Conservation (phyloP, 2,888 invertebrate species). For the Lasioglossum malachurum region DNA sequence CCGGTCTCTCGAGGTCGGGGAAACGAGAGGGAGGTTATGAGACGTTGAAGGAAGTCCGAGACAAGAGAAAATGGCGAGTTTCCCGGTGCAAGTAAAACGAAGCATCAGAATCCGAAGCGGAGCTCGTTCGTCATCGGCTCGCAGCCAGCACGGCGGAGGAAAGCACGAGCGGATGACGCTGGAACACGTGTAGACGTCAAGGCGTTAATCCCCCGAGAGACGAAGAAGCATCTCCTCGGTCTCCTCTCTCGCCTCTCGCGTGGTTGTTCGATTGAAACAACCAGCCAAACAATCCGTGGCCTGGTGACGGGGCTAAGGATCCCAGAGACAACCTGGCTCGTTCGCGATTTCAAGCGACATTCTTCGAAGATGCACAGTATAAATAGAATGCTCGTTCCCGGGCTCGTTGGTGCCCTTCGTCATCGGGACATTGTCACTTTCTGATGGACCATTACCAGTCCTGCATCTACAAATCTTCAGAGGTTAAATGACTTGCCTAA, state of each 20-base stretch:
- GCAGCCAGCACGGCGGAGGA: slow-evolving; percentile 51
- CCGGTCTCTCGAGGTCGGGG: neutral
- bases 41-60: neutral
- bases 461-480: neutral
- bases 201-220: slow-evolving; percentile 69
- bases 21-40: neutral
- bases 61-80: slow-evolving; percentile 19
- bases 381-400: neutral
- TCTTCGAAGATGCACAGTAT: neutral
- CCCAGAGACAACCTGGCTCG: neutral
- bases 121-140: slow-evolving; percentile 63
- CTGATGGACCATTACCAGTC: neutral
- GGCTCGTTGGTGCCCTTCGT: neutral
- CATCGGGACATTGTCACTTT: neutral
- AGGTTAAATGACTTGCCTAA: neutral
- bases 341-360: neutral
- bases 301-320: neutral
- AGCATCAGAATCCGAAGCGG: slow-evolving; percentile 46
- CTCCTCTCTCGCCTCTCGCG: slow-evolving; percentile 6
- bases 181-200: slow-evolving; percentile 71
- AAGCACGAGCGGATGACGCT: slow-evolving; percentile 63
- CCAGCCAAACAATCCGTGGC: slow-evolving; percentile 30
- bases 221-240: slow-evolving; percentile 59
- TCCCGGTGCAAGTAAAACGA: slow-evolving; percentile 30
- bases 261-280: slow-evolving; percentile 37